Evolutionary conservation across 2,797 vertebrate genomes (phyloP).

Genomic region (Sparus aurata): DNA sequence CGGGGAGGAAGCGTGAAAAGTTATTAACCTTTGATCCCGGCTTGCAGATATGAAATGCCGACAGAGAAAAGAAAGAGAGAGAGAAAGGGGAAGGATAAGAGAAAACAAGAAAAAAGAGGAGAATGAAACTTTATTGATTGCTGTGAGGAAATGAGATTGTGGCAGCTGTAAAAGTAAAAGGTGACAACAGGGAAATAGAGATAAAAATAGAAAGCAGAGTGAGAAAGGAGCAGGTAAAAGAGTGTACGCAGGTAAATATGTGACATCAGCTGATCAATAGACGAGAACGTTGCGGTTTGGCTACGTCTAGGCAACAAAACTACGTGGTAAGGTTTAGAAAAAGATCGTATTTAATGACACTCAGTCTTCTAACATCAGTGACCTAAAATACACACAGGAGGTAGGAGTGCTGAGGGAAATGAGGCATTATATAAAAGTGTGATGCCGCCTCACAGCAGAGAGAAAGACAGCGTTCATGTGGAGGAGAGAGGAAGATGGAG

Average conservation of each 20-base stretch:
- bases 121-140: slow-evolving; percentile 50
- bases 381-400: too few relatives aligned
- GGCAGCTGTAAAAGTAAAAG: slow-evolving; percentile 6
- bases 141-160: slow-evolving; percentile 39
- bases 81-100: slow-evolving; percentile 21
- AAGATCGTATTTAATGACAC: too few relatives aligned
- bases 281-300: too few relatives aligned
- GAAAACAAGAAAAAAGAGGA: slow-evolving; percentile 21
- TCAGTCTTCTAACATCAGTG: too few relatives aligned
- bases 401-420: too few relatives aligned
- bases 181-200: slow-evolving; percentile 29
- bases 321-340: too few relatives aligned
- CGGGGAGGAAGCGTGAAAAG: slow-evolving; percentile 39
- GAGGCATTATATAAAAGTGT: too few relatives aligned
- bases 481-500: too few relatives aligned
- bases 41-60: slow-evolving; percentile 53
- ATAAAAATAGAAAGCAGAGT: slow-evolving; percentile 1
- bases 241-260: background rate
- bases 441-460: too few relatives aligned
- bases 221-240: background rate
- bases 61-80: slow-evolving; percentile 4
- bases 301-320: too few relatives aligned
- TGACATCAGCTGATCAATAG: background rate
- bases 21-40: slow-evolving; percentile 73
- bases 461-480: too few relatives aligned